These are phyloP conservation scores for Platerodrilus igneus DNA, from an alignment of 2,888 invertebrate species.

Conservation along the genomic window DNA sequence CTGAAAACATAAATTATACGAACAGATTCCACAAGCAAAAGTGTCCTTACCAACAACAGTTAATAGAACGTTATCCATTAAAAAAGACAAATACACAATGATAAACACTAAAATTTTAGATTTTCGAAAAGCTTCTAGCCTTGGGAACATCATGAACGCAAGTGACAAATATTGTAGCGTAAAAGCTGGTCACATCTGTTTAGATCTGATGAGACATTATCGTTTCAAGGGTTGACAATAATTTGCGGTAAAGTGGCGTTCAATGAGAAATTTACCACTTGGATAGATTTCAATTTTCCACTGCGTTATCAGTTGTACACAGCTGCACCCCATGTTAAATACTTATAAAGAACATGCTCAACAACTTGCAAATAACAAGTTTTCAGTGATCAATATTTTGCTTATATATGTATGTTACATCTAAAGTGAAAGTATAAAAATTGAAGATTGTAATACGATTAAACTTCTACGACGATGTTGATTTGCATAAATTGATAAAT, in stretches of 20 bases:
- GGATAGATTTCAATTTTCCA: slow-evolving; percentile 19
- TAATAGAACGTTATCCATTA: slow-evolving; percentile 80
- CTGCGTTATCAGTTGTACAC: slow-evolving; percentile 25
- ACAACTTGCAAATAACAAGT: no score
- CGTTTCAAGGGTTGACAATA: slow-evolving; percentile 23
- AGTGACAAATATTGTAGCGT: no score
- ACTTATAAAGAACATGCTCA: no score
- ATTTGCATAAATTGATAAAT: no score
- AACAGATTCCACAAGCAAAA: neutral
- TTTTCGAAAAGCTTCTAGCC: slow-evolving; percentile 26
- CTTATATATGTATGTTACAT: no score
- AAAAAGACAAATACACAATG: slow-evolving; percentile 69
- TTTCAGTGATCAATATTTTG: no score
- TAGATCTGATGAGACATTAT: slow-evolving; percentile 22
- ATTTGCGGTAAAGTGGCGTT: slow-evolving; percentile 33
- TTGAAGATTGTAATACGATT: no score
- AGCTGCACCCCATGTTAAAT: no score
- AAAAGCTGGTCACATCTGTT: slow-evolving; percentile 27
- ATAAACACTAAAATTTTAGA: slow-evolving; percentile 48
- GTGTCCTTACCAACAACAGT: slow-evolving; percentile 87
- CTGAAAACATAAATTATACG: slow-evolving; percentile 46
- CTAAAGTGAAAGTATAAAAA: no score
- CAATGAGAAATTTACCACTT: slow-evolving; percentile 39
- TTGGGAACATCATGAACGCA: slow-evolving; percentile 17
- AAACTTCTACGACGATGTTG: no score